These are phyloP conservation scores for Rhabditoides inermis DNA, from an alignment of 2,888 invertebrate genomes.

Conservation along the genomic window DNA sequence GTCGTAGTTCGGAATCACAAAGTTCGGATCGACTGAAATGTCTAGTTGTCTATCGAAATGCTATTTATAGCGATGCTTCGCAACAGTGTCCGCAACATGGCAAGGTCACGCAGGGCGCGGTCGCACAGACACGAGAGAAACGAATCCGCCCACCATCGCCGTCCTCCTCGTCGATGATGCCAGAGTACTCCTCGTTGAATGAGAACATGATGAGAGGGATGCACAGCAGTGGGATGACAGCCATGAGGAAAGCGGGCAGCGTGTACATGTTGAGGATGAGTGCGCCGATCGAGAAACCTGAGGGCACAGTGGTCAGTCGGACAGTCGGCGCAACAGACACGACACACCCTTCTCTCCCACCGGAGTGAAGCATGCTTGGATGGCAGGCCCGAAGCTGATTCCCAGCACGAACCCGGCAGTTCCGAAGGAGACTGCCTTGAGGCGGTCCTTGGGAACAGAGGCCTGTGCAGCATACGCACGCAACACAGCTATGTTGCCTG, in stretches of 20 bases:
- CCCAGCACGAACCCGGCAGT: conserved; percentile 8
- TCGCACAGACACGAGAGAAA: too few species aligned
- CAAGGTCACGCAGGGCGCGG: too few species aligned
- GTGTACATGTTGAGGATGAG: conserved; percentile 26
- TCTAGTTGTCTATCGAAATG: background rate
- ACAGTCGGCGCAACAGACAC: too few species aligned
- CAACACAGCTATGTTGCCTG: too few species aligned
- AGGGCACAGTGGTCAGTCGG: too few species aligned
- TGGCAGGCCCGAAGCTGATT: conserved; percentile 8
- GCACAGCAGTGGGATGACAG: conserved; percentile 14
- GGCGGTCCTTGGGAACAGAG: conserved; percentile 2
- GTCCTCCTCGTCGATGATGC: conserved; percentile 22
- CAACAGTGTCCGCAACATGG: too few species aligned
- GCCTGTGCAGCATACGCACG: conserved; percentile 2
- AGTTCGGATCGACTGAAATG: conserved; percentile 9
- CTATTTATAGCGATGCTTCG: background rate
- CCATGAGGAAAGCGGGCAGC: conserved; percentile 25
- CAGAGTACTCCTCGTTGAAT: conserved; percentile 31
- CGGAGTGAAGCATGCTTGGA: conserved; percentile 16
- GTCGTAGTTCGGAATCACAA: conserved; percentile 27
- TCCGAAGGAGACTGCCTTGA: conserved; percentile 5
- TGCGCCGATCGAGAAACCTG: conserved; percentile 9
- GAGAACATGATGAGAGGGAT: conserved; percentile 17
- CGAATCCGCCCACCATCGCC: too few species aligned
- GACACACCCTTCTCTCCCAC: conserved; percentile 21